phyloP scores from a whole-genome alignment of 2,888 invertebrate genomes.

The Apodemia duryi region DNA sequence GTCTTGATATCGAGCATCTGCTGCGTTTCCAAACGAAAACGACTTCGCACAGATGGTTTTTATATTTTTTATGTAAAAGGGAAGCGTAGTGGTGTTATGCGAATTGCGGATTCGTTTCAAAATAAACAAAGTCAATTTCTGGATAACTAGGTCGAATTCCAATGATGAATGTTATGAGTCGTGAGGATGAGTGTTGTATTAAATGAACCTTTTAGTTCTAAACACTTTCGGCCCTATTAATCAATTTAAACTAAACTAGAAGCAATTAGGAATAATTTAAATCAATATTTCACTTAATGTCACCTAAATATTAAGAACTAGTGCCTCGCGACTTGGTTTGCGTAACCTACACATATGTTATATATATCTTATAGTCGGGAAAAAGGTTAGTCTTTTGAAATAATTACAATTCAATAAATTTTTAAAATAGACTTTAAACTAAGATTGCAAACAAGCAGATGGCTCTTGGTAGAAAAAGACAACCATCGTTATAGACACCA shows the following conservation, averaged over 20 bases:
- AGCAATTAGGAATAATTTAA: no score
- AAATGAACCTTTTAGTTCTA: not conserved
- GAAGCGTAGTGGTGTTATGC: constrained; percentile 40
- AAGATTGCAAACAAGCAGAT: no score
- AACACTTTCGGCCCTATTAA: not conserved
- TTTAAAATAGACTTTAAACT: no score
- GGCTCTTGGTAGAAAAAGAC: no score
- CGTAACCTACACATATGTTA: no score
- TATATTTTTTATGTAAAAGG: constrained; percentile 54
- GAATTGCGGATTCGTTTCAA: constrained; percentile 36
- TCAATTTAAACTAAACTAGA: not conserved
- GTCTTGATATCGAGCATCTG: constrained; percentile 72
- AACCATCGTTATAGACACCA: no score
- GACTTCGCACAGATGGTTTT: constrained; percentile 56
- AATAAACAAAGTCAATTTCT: constrained; percentile 10
- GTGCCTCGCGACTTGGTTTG: no score
- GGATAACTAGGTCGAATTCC: constrained; percentile 24
- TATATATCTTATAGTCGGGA: no score
- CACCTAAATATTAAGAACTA: no score
- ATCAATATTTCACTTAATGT: no score
- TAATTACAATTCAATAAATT: no score
- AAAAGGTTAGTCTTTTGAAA: no score
- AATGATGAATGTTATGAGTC: constrained; percentile 19
- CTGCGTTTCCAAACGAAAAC: constrained; percentile 46
- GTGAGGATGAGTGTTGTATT: constrained; percentile 11